Evolutionary conservation across 1,140 invertebrate genomes (phyloP).

Genomic region (Pseudomyrmex pallidus): DNA sequence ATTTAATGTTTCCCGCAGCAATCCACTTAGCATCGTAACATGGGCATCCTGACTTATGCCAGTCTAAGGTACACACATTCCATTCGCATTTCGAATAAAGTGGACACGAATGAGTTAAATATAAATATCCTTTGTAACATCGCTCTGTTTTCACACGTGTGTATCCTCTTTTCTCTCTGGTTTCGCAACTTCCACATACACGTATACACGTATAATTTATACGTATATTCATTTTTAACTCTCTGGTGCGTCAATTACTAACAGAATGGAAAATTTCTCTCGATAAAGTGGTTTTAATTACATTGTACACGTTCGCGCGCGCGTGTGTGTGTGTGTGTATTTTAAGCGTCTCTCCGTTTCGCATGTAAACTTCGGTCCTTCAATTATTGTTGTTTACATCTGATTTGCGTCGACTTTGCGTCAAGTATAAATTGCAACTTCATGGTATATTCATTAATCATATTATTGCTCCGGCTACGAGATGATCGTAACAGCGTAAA

Average conservation of each 20-base stretch:
- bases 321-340: not conserved
- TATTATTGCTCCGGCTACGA: slow-evolving; percentile 3
- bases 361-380: not conserved
- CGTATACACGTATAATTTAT: not conserved
- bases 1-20: slow-evolving; percentile 70
- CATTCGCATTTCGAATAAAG: not conserved
- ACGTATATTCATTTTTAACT: not conserved
- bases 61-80: slow-evolving; percentile 23
- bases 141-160: not conserved
- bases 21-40: slow-evolving; percentile 65
- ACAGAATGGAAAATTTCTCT: not conserved
- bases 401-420: not conserved
- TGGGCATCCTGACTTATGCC: slow-evolving; percentile 17
- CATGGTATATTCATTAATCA: slow-evolving; percentile 6
- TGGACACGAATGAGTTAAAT: slow-evolving; percentile 14
- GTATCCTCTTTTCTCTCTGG: not conserved
- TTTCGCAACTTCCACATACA: not conserved
- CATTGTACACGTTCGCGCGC: not conserved
- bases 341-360: not conserved
- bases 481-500: slow-evolving; percentile 13
- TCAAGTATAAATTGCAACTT: slow-evolving; percentile 19
- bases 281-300: not conserved
- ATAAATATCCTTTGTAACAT: not conserved
- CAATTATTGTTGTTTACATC: not conserved
- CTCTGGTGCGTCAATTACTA: not conserved